A percentile compares a stretch with the other conserved stretches of the same genome.
Conservation (phyloP, 2,113 vertebrate genomes). For the Serinus canaria region DNA sequence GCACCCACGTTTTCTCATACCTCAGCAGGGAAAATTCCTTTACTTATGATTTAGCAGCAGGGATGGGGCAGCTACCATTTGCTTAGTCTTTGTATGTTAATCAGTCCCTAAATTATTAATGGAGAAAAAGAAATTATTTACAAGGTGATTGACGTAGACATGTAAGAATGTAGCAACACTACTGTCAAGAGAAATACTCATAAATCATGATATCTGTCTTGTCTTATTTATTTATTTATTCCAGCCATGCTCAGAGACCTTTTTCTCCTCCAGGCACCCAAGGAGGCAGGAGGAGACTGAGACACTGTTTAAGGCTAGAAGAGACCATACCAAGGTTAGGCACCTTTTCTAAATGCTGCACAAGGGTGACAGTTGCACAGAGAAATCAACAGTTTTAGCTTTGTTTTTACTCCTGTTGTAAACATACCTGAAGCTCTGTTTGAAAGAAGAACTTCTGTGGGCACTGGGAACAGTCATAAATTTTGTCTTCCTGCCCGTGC, state of each 20-base stretch:
- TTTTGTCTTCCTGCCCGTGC: conserved; percentile 98
- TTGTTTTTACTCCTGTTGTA: not conserved
- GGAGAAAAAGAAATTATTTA: conserved; percentile 71
- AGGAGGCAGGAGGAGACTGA: not conserved
- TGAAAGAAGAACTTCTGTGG: conserved; percentile 99
- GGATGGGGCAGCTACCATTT: conserved; percentile 32
- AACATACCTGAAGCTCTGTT: conserved; percentile 96
- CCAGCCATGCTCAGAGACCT: conserved; percentile 20
- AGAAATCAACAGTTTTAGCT: not conserved
- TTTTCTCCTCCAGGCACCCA: not conserved
- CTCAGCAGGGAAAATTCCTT: not conserved
- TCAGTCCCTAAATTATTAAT: conserved; percentile 70
- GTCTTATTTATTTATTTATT: conserved; percentile 68
- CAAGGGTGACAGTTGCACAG: not conserved
- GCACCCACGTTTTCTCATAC: not conserved
- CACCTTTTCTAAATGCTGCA: not conserved
- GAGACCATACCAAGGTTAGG: not conserved
- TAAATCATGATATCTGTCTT: conserved; percentile 57
- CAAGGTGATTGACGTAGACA: conserved; percentile 59
- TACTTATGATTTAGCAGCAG: not conserved
- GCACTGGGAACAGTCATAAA: conserved; percentile 98
- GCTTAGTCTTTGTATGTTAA: conserved; percentile 70
- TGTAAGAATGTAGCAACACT: conserved; percentile 39
- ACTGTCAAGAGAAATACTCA: conserved; percentile 65
- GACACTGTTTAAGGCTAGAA: not conserved